A percentile compares a stretch with the other conserved stretches of the same genome.
These are phyloP conservation scores for Palloptera scutellata DNA, from an alignment of 2,888 invertebrate genomes.

Conservation along the genomic window DNA sequence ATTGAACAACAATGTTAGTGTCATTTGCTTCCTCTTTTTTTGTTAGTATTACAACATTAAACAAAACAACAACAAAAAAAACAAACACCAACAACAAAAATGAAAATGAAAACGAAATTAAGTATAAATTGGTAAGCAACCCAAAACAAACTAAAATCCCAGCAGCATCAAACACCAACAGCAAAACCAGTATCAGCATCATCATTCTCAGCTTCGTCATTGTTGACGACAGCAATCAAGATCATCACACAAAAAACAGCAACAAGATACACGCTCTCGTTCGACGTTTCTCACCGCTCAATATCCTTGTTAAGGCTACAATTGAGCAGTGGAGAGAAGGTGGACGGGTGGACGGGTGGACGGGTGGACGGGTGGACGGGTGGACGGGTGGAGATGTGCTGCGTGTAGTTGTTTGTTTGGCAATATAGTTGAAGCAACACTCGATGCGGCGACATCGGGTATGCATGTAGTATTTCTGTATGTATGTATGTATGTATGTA, in stretches of 20 bases:
- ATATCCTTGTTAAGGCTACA: background rate
- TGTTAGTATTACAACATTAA: too few relatives aligned
- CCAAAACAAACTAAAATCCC: too few relatives aligned
- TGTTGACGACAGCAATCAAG: background rate
- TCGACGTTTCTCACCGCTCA: background rate
- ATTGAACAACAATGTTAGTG: too few relatives aligned
- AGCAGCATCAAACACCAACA: too few relatives aligned
- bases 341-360: background rate
- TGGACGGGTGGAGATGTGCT: background rate
- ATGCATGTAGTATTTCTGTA: conserved; percentile 6
- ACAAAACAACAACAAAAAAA: too few relatives aligned
- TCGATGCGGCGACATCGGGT: background rate
- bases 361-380: background rate
- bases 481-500: conserved; percentile 9
- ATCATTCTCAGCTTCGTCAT: too few relatives aligned
- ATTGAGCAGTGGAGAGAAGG: background rate
- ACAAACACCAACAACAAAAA: too few relatives aligned
- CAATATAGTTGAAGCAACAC: background rate
- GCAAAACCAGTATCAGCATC: too few relatives aligned
- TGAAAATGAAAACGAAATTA: too few relatives aligned
- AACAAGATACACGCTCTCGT: background rate
- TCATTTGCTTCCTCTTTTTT: too few relatives aligned
- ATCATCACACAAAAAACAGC: conserved; percentile 2
- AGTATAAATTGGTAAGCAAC: too few relatives aligned
- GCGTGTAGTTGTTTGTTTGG: background rate